Evolutionary conservation across 1,140 invertebrate genomes (phyloP).

Genomic region (Drosophila parvula): DNA sequence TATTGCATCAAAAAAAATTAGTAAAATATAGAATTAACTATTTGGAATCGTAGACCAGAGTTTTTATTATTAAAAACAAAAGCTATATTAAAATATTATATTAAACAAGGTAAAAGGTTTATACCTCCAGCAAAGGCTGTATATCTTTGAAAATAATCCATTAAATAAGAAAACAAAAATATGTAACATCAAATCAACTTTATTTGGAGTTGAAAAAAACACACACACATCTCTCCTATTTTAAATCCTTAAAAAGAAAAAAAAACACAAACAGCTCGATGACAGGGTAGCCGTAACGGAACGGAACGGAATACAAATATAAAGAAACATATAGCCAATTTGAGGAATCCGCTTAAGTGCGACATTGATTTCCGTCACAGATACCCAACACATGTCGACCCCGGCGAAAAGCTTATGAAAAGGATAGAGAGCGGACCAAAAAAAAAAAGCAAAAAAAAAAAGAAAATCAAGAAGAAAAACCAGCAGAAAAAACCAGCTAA

Average conservation of each 20-base stretch:
- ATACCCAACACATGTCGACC: constrained; percentile 69
- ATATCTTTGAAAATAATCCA: not conserved
- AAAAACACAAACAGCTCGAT: too few relatives aligned
- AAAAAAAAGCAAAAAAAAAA: not conserved
- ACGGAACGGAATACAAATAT: constrained; percentile 21
- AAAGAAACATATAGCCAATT: constrained; percentile 77
- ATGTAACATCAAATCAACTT: not conserved
- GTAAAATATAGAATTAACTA: not conserved
- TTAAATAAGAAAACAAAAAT: not conserved
- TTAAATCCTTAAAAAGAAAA: not conserved
- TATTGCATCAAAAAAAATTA: not conserved
- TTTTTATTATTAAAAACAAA: too few relatives aligned
- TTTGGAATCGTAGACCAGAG: too few relatives aligned
- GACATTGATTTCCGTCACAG: constrained; percentile 79
- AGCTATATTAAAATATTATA: too few relatives aligned
- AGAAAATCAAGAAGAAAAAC: not conserved
- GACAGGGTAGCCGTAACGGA: not conserved
- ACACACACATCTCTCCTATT: not conserved
- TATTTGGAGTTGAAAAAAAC: not conserved
- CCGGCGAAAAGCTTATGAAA: constrained; percentile 32
- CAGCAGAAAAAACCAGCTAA: not conserved
- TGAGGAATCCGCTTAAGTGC: constrained; percentile 80
- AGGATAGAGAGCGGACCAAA: not conserved
- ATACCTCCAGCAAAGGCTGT: not conserved
- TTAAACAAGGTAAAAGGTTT: not conserved